Base-by-base conservation (phyloP, 2,888 invertebrate genomes). In the Trichogramma dendrolimi region DNA sequence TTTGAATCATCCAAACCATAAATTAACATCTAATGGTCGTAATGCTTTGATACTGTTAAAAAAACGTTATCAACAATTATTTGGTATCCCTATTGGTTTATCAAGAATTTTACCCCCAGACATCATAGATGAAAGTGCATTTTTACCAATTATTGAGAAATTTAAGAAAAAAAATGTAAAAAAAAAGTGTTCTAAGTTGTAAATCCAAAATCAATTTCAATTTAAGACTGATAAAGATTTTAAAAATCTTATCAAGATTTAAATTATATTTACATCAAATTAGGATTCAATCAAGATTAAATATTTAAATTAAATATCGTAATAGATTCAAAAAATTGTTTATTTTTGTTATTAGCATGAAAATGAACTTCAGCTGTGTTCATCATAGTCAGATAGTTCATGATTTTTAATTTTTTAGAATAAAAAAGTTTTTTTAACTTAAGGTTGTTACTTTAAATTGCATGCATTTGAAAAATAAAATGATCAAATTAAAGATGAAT, bases 21-120 rank as follows among this genome's bases (percentile, higher is more conserved):
- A 51, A 55, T 43, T 66, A 6, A 54, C 58, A 56, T 11, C 55
- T 1, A 63, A 48, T 54, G 69, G 69, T 6, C 67, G 65, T n/a
- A 51, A 58, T 6, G 71, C 72, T 27, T 63, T 73, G 14, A 44
- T 65, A 43, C 44, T 69, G 51, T 67, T 79, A 5, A 72, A 68
- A 63, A 68, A 55, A 42, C 71, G 79, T 11, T 68, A 77, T 10
- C 42, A 71, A 38, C 71, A 71, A 50, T 68, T 79, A 47, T 77
- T 78, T 56, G 72, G 72, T 54, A 72, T 73, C 65, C 77, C 78
- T 1, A 68, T 75, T 63, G 71, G 71, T 48, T 70, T 79, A 64
- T 72, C 75, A 5, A 70, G 66, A 60, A 69, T 64, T 6, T 46
- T 58, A 39, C 51, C 71, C 27, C 68, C 70, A 0, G 56, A 69